phyloP scores from a whole-genome alignment of 2,888 invertebrate species.

The Loripinus fragilis region DNA sequence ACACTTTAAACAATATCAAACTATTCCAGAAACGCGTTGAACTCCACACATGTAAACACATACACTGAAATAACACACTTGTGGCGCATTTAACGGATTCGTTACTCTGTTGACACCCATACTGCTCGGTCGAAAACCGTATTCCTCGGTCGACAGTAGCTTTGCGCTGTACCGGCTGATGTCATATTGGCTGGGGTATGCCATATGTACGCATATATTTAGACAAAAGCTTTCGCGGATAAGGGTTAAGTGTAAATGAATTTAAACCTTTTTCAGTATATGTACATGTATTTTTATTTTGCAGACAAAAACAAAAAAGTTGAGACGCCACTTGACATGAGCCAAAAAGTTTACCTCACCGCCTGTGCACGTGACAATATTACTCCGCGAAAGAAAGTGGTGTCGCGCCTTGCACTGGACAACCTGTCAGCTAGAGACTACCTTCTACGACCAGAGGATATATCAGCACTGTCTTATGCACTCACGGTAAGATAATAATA shows the following conservation, averaged over 20 bases:
- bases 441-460: conserved; percentile 56
- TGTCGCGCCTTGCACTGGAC: conserved; percentile 46
- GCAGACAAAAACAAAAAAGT: conserved; percentile 50
- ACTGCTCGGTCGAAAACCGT: no score
- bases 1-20: no score
- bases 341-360: conserved; percentile 60
- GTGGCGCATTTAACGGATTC: no score
- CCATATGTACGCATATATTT: no score
- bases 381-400: conserved; percentile 52
- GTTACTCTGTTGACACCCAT: no score
- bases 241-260: neutral
- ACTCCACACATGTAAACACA: no score
- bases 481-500: conserved; percentile 52
- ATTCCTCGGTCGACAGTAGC: no score
- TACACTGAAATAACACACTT: no score
- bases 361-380: conserved; percentile 60
- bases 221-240: neutral
- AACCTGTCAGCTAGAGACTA: conserved; percentile 50
- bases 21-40: no score
- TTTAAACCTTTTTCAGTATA: neutral
- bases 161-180: no score
- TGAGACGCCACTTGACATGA: conserved; percentile 40
- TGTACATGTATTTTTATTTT: neutral
- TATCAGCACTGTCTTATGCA: conserved; percentile 58
- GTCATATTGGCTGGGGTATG: no score